Evolutionary conservation across 1,140 invertebrate species (phyloP).

Genomic region (Prorops nasuta): DNA sequence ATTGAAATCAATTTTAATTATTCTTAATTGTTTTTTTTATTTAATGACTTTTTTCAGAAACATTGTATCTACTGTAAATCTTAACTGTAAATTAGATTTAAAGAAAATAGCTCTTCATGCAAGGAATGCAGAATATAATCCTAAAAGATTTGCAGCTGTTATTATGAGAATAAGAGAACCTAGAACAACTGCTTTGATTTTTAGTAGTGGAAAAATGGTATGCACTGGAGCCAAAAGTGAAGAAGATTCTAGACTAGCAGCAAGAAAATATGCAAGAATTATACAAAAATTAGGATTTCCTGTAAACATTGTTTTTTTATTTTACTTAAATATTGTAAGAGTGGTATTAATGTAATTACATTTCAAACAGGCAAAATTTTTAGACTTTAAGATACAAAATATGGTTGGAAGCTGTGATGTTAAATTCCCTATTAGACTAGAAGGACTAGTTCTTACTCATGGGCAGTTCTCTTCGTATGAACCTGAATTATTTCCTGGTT

Average conservation of each 20-base stretch:
- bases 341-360: constrained; percentile 14
- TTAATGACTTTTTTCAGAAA: constrained; percentile 69
- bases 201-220: constrained; percentile 99
- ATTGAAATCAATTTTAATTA: constrained; percentile 6
- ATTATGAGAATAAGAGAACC: constrained; percentile 99
- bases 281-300: constrained; percentile 98
- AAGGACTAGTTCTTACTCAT: constrained; percentile 95
- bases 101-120: constrained; percentile 99
- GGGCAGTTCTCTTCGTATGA: constrained; percentile 96
- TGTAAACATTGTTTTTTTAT: constrained; percentile 58
- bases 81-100: constrained; percentile 92
- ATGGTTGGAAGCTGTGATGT: constrained; percentile 99
- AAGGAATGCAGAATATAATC: constrained; percentile 99
- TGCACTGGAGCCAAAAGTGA: constrained; percentile 99
- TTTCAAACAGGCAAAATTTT: constrained; percentile 87
- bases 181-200: constrained; percentile 97
- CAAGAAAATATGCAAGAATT: constrained; percentile 98
- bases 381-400: constrained; percentile 99
- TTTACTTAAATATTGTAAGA: constrained; percentile 1
- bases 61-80: constrained; percentile 97
- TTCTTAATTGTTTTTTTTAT: constrained; percentile 12
- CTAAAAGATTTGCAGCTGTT: constrained; percentile 99
- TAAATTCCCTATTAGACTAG: constrained; percentile 96
- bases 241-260: constrained; percentile 93
- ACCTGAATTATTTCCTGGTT: constrained; percentile 93